Conservation (phyloP, 2,113 vertebrate genomes). For the Elaphurus davidianus region DNA sequence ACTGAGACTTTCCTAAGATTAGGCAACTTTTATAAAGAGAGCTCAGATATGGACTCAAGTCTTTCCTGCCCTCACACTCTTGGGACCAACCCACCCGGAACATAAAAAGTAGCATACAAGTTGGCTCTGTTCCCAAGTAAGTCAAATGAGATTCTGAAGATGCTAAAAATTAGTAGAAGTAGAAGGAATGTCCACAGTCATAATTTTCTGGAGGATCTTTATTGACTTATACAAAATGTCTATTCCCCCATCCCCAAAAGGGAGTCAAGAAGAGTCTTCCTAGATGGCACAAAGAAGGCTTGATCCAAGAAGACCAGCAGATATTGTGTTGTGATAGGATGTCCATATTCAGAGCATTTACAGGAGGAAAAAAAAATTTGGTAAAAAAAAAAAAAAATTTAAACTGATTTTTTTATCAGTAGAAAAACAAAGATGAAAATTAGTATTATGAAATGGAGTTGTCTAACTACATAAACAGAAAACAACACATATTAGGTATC, state of each 20-base stretch:
- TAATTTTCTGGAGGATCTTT: neutral
- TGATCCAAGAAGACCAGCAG: neutral
- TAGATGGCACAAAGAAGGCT: neutral
- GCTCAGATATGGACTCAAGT: neutral
- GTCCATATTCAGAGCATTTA: neutral
- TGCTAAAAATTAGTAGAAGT: neutral
- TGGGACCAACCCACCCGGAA: neutral
- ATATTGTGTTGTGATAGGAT: rapidly evolving
- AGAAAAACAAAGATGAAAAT: neutral
- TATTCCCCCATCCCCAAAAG: neutral
- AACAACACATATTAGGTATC: neutral
- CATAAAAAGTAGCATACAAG: neutral
- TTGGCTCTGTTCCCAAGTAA: neutral
- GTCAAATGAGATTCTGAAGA: neutral
- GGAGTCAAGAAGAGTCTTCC: neutral
- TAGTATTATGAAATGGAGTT: neutral
- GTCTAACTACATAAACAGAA: neutral
- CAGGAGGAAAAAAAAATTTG: neutral
- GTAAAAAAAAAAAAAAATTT: neutral
- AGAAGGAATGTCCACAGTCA: neutral
- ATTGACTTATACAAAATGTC: neutral
- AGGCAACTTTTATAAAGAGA: neutral
- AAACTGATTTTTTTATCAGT: neutral
- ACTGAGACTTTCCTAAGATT: neutral
- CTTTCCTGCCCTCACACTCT: neutral